Evolutionary conservation across 2,888 invertebrate species (phyloP), one percentile per base, ranked within the genome.

Genomic region (Amitus sp.): DNA sequence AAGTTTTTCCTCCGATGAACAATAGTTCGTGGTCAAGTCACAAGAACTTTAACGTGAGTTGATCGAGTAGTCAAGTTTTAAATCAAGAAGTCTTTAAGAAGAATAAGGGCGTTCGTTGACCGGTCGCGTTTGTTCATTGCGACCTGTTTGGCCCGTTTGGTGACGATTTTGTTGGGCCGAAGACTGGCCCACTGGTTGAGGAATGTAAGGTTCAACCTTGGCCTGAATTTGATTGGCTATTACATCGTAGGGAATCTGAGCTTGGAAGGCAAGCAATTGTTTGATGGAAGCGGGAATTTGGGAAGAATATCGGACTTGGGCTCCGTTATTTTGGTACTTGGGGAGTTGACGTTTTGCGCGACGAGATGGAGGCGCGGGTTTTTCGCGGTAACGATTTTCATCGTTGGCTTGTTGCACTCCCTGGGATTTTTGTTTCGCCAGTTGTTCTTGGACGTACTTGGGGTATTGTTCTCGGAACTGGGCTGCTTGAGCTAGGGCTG

Each of bases 171-270:
- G 57, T 28, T 65, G 70, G 17, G 55, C 47, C 20, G 56, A 55
- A 6, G 59, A 53, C 45, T 74, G 67, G n/a, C n/a, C n/a, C 9
- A 71, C 72, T 0, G 71, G 72, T 18, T 80, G 75, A 7, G 80
- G 82, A 6, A 80, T 71, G 54, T 80, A 82, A 1, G 79, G 78
- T 1, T 77, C 80, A 0, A 66, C 71, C 1, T 69, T 70, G 47
- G 73, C 74, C 3, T 39, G 58, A 23, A 82, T 73, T 39, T 73
- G 74, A 52, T 82, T 82, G 0, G 82, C 80, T 17, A 79, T 72
- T 7, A 78, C 78, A 46, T 78, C 75, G 54, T 82, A 77, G 0
- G 82, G 82, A n/a, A 76, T 75, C 46, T 75, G 72, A 0, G 81
- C 70, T 37, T 82, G 81, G 54, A 64, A 80, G 10, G 71, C 73